phyloP scores from a whole-genome alignment of 2,888 invertebrate species.

The Linyphia triangularis region DNA sequence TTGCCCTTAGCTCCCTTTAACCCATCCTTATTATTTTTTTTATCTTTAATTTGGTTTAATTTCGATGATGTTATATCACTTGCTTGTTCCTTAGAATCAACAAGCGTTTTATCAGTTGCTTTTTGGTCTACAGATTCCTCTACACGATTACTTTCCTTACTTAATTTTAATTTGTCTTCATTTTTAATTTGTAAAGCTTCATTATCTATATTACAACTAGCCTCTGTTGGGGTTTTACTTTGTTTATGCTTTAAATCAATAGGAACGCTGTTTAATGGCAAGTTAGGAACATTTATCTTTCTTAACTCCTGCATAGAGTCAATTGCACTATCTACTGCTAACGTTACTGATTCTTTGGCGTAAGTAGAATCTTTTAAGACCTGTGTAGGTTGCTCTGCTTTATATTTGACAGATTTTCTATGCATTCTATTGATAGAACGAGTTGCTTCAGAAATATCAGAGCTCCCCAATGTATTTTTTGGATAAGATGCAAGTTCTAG shows the following conservation, averaged over 20 bases:
- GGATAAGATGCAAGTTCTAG: background rate
- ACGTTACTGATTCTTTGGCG: background rate
- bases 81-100: background rate
- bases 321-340: background rate
- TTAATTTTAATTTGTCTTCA: too few relatives aligned
- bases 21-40: background rate
- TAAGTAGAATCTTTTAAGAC: background rate
- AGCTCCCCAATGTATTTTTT: background rate
- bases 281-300: background rate
- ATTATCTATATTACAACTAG: background rate
- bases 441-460: conserved; percentile 3
- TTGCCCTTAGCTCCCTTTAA: background rate
- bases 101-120: background rate
- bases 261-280: background rate
- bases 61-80: background rate
- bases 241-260: background rate
- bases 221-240: background rate
- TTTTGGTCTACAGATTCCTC: too few relatives aligned
- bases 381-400: conserved; percentile 4
- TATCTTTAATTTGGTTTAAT: background rate
- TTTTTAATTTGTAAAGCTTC: background rate
- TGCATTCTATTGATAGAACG: conserved; percentile 49
- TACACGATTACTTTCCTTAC: too few relatives aligned
- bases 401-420: conserved; percentile 67
- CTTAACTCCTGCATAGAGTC: background rate